Percentiles rank a stretch among this genome's conserved stretches.
These are phyloP conservation scores for Drosophila bifasciata DNA, from an alignment of 1,140 invertebrate genomes.

Conservation along the genomic window DNA sequence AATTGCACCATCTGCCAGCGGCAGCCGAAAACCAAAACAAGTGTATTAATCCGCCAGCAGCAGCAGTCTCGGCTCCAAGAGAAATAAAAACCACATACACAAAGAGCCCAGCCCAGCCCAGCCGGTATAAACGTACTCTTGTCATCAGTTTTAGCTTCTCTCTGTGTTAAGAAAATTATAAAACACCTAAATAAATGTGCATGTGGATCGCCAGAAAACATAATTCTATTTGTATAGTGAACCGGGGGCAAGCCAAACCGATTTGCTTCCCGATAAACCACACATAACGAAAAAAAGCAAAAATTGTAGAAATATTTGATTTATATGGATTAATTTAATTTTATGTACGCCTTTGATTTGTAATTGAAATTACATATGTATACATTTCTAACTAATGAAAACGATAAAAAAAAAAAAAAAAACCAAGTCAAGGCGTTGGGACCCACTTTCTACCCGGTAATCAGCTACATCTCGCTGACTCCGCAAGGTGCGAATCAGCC, in stretches of 20 bases:
- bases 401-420: constrained; percentile 39
- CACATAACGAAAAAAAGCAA: constrained; percentile 21
- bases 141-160: constrained; percentile 44
- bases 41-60: constrained; percentile 2
- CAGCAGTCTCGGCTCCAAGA: constrained; percentile 46
- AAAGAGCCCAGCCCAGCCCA: constrained; percentile 23
- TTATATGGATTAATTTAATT: constrained; percentile 76
- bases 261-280: constrained; percentile 44
- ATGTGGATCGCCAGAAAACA: constrained; percentile 32
- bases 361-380: constrained; percentile 77
- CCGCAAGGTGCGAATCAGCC: too few relatives aligned
- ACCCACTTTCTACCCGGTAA: too few relatives aligned
- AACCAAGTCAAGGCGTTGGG: too few relatives aligned
- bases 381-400: constrained; percentile 50
- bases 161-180: constrained; percentile 54
- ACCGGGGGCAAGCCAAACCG: constrained; percentile 26
- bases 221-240: constrained; percentile 15
- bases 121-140: constrained; percentile 19
- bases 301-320: constrained; percentile 78
- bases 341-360: constrained; percentile 76
- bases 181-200: constrained; percentile 32
- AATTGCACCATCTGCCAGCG: too few relatives aligned
- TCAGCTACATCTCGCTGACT: too few relatives aligned
- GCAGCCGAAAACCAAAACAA: too few relatives aligned
- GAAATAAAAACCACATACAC: too few relatives aligned